phyloP scores from a whole-genome alignment of 2,113 vertebrate genomes.

The Prunella himalayana region DNA sequence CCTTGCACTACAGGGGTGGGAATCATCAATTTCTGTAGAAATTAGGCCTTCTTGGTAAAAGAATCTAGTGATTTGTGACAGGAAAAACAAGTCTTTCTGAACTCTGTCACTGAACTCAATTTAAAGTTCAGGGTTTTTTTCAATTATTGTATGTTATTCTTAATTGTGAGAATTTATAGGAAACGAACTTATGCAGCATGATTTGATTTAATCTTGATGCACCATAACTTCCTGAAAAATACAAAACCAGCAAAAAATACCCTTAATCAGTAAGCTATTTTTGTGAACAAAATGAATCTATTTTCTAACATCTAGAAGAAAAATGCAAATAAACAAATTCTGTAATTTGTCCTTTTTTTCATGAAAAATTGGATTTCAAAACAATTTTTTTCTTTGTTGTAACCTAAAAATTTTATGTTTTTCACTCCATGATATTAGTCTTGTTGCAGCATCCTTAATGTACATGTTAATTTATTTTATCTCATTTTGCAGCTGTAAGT shows the following conservation, averaged over 20 bases:
- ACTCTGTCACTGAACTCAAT: background rate
- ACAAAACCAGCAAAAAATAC: background rate
- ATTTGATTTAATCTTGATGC: background rate
- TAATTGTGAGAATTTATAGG: background rate
- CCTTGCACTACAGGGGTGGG: background rate
- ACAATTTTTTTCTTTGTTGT: background rate
- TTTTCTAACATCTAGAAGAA: background rate
- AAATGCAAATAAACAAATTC: background rate
- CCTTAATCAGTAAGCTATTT: background rate
- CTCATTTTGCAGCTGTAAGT: background rate
- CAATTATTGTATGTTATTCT: background rate
- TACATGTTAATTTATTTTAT: background rate
- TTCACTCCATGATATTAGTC: background rate
- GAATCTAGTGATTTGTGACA: background rate
- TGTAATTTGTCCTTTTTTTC: background rate
- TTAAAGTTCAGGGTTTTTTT: background rate
- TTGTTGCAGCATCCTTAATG: background rate
- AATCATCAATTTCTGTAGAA: background rate
- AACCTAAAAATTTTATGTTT: background rate
- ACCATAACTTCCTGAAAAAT: background rate
- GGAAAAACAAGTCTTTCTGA: background rate
- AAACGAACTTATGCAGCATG: fast-evolving
- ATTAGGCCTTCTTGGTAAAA: background rate
- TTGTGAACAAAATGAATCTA: background rate
- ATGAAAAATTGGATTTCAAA: background rate